Evolutionary conservation across 1,140 invertebrate species (phyloP), one percentile per base, ranked within the genome.

Genomic region (Pissodes strobi): DNA sequence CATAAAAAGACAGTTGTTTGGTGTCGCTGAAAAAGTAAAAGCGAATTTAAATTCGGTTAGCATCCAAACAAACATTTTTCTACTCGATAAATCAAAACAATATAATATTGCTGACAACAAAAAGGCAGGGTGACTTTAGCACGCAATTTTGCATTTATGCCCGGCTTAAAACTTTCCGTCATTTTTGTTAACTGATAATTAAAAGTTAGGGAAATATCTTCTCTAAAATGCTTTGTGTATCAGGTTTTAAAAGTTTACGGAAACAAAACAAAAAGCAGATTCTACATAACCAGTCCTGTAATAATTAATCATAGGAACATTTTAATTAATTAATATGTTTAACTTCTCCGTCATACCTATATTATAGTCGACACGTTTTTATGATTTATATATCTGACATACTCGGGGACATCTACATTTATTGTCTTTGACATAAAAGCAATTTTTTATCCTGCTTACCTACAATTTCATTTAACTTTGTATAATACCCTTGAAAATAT

Each of bases 321-420:
- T 56, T 52, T 56, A 25, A 56, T 56, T 56, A 56, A 56, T 56
- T 41, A 56, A n/a, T n/a, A n/a, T n/a, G n/a, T n/a, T n/a, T n/a
- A n/a, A n/a, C n/a, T n/a, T n/a, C n/a, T n/a, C n/a, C n/a, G n/a
- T n/a, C n/a, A n/a, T n/a, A n/a, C n/a, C n/a, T n/a, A n/a, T n/a
- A n/a, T n/a, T n/a, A n/a, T n/a, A n/a, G n/a, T n/a, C n/a, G n/a
- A n/a, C n/a, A n/a, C n/a, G n/a, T n/a, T n/a, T n/a, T n/a, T n/a
- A n/a, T n/a, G n/a, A n/a, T n/a, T n/a, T n/a, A n/a, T n/a, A n/a
- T n/a, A n/a, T n/a, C n/a, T n/a, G n/a, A n/a, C n/a, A n/a, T n/a
- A n/a, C n/a, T n/a, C n/a, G n/a, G n/a, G n/a, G n/a, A n/a, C n/a
- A n/a, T n/a, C n/a, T n/a, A n/a, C n/a, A n/a, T n/a, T n/a, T n/a